A percentile compares a stretch with the other conserved stretches of the same genome.
Evolutionary conservation across 2,888 invertebrate species (phyloP).

Genomic region (Periphyllus acericola): DNA sequence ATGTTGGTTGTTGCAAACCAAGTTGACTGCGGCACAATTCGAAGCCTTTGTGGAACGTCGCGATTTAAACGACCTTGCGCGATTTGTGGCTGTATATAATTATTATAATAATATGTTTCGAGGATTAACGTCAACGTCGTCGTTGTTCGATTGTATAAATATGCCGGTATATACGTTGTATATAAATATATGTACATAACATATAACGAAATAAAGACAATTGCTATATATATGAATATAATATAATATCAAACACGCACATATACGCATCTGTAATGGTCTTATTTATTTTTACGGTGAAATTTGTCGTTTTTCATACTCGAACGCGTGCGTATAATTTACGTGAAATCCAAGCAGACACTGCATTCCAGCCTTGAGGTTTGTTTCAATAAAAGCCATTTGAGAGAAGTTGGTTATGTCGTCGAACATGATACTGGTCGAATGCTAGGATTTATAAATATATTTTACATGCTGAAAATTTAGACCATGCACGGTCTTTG

Average conservation of each 20-base stretch:
- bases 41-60: neutral
- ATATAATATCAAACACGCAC: neutral
- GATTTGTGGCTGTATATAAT: neutral
- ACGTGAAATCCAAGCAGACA: constrained; percentile 42
- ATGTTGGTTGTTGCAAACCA: neutral
- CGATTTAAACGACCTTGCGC: neutral
- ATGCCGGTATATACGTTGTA: too few relatives aligned
- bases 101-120: neutral
- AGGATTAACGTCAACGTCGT: neutral
- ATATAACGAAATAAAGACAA: neutral
- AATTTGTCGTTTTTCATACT: constrained; percentile 29
- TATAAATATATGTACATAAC: neutral
- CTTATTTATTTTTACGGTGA: constrained; percentile 15
- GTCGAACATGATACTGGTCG: neutral
- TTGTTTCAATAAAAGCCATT: constrained; percentile 24
- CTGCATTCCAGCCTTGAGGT: constrained; percentile 16
- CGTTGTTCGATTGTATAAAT: neutral
- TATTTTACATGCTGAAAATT: constrained; percentile 3
- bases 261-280: neutral
- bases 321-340: constrained; percentile 12
- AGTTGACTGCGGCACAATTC: neutral
- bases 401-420: neutral
- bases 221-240: neutral
- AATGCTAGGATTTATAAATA: constrained; percentile 22
- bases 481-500: neutral